Conservation (phyloP, 2,113 vertebrate genomes). For the Oreochromis aureus region DNA sequence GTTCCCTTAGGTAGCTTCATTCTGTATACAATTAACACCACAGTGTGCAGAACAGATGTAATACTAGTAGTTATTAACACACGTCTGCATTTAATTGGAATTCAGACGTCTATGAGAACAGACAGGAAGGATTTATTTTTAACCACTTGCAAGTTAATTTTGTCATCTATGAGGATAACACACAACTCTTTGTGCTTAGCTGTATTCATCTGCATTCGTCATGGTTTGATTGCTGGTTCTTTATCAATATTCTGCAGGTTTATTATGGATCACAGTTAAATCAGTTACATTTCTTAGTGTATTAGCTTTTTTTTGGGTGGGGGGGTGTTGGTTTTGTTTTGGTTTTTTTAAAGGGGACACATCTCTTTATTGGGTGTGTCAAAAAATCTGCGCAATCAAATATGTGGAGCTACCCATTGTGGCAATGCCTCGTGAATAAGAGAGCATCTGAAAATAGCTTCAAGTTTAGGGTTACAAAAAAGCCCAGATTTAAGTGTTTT, state of each 20-base stretch:
- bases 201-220: not conserved
- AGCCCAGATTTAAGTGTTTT: not conserved
- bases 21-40: conserved; percentile 28
- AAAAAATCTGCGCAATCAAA: not conserved
- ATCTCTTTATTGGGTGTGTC: not conserved
- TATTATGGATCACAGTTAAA: not conserved
- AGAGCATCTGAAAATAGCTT: not conserved
- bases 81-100: conserved; percentile 24
- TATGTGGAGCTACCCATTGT: not conserved
- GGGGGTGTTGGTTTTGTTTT: not conserved
- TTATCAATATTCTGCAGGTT: not conserved
- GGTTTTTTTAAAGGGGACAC: not conserved
- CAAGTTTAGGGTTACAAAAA: not conserved
- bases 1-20: not conserved
- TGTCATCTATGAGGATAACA: not conserved
- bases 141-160: not conserved
- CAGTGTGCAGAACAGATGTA: conserved; percentile 5
- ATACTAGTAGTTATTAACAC: not conserved
- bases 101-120: not conserved
- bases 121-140: conserved; percentile 29
- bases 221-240: not conserved
- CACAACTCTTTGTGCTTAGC: not conserved
- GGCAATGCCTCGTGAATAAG: not conserved
- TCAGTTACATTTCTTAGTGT: not conserved
- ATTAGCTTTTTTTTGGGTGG: not conserved